Evolutionary conservation across 2,888 invertebrate species (phyloP).

Genomic region (Ommatoiulus sabulosus): DNA sequence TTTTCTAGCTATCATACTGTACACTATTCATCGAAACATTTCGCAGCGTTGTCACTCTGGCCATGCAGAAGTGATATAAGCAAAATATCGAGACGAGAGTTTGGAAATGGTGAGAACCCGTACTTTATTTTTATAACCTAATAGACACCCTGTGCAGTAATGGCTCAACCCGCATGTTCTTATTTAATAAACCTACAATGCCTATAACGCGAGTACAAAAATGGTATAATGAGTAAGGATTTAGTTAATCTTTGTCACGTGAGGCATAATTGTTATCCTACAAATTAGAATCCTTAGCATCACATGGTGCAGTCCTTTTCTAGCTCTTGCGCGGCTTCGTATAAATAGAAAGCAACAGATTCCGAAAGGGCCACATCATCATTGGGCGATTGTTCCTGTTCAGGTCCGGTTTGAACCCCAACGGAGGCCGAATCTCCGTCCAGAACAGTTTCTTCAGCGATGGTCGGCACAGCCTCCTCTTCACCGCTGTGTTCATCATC

Average conservation of each 20-base stretch:
- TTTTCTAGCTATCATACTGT: neutral
- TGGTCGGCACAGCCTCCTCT: neutral
- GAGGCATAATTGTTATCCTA: neutral
- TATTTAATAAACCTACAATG: neutral
- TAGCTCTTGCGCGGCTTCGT: neutral
- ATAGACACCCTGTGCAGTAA: neutral
- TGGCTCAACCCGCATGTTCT: neutral
- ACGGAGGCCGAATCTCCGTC: neutral
- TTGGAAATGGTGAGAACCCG: neutral
- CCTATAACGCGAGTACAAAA: conserved; percentile 10
- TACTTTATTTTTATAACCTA: neutral
- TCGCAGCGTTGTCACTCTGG: neutral
- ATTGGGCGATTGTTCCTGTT: neutral
- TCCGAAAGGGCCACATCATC: neutral
- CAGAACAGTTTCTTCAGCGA: neutral
- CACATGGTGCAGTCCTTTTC: neutral
- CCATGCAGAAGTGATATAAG: neutral
- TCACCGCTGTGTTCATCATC: neutral
- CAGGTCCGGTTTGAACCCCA: neutral
- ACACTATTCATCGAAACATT: neutral
- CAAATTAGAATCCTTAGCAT: neutral
- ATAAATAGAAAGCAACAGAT: conserved; percentile 34
- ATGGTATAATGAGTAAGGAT: neutral
- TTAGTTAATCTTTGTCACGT: neutral
- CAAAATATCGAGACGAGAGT: neutral